These are phyloP conservation scores for Antechinus flavipes DNA, from an alignment of 2,113 vertebrate genomes.

Conservation along the genomic window DNA sequence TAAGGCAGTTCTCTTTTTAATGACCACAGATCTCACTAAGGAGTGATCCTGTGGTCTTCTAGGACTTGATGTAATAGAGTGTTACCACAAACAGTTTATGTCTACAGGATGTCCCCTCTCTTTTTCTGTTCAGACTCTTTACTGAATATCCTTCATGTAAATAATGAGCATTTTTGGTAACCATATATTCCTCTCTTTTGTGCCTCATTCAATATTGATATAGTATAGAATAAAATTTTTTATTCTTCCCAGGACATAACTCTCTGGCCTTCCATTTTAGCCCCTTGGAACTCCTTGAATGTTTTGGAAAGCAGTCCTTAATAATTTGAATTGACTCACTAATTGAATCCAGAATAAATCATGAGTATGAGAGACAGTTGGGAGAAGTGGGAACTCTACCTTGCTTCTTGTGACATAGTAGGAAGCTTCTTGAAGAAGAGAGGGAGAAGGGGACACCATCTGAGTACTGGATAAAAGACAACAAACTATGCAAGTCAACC, in stretches of 20 bases:
- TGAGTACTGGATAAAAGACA: neutral
- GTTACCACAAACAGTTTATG: neutral
- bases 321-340: neutral
- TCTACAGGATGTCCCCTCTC: neutral
- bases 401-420: neutral
- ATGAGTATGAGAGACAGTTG: neutral
- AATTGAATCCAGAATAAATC: neutral
- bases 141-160: neutral
- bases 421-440: neutral
- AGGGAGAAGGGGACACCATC: neutral
- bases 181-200: neutral
- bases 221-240: neutral
- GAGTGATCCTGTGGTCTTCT: neutral
- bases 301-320: neutral
- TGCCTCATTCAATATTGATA: neutral
- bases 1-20: neutral
- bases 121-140: neutral
- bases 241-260: neutral
- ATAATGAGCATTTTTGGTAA: no score
- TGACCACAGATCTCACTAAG: neutral
- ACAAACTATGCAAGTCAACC: neutral
- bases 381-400: neutral
- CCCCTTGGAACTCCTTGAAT: neutral
- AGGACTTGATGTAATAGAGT: neutral
- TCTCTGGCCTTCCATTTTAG: neutral